Base-by-base conservation (phyloP, 2,113 vertebrate species). In the Mesocricetus auratus region DNA sequence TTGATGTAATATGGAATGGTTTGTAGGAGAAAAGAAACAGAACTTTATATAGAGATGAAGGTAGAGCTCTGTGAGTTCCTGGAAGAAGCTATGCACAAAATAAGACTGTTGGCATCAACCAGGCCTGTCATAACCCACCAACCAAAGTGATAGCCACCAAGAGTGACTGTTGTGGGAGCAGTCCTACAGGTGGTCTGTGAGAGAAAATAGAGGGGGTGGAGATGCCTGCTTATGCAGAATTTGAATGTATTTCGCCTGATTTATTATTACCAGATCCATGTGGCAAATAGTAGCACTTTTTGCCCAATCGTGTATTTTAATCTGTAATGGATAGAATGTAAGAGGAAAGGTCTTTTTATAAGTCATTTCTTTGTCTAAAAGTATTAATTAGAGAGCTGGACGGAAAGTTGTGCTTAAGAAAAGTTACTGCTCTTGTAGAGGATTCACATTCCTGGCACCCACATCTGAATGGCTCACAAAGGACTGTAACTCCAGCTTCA, bases 331-430 rank as follows among this genome's bases (percentile, higher is more conserved):
- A 11, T 68, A 68, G 26, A 81, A 42, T 69, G 21, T 66, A 60
- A 92, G 56, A 6, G 71, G 16, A 77, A 66, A 78, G 29, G 22
- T 0, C 68, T 45, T 94, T 86, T 89, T 16, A 2, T 74, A 75
- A 60, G 26, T 68, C 73, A 60, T 94, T 92, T 68, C 86, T 83
- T 86, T n/a, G 39, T 86, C 95, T 89, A 89, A 86, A 82, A 75
- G 89, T 42, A 71, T 16, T 66, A 3, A 50, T 22, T 74, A 81
- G 33, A 42, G 50, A n/a, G 19, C 22, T 58, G 78, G 31, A 22
- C 19, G 53, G 50, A 22, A 56, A 53, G 50, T 4, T 56, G 16
- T n/a, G 33, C 19, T n/a, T 11, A 56, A 81, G 31, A 19, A 5
- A 50, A 56, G 17, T 56, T 81, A 45, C 15, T 19, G 75, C 74